Evolutionary conservation across 2,888 invertebrate genomes (phyloP), one percentile per base, ranked within the genome.

Genomic region (Heliconius charithonia): DNA sequence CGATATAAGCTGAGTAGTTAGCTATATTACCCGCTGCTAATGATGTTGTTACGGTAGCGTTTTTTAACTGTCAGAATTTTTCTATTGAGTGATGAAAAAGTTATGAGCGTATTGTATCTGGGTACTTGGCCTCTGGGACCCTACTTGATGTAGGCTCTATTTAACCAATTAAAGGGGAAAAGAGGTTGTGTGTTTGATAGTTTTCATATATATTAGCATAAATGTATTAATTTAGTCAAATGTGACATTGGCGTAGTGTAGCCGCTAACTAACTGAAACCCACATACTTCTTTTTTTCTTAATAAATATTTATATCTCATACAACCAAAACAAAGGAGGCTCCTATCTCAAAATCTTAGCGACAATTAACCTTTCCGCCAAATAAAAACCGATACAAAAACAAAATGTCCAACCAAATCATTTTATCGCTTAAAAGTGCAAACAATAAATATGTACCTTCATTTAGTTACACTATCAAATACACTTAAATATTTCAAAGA

Each of bases 41-140:
- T 93, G 92, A 93, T 88, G 90, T 89, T 90, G 91, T 91, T 88
- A 87, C 93, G 84, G 93, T 93, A 93, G 93, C 93, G 85, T 90
- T 89, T 91, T 90, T 91, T 89, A 89, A 83, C 90, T 89, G 92
- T 91, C 92, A 89, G 86, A 75, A 72, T 27, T 74, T 65, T 70
- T 51, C 78, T 63, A 79, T 79, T 79, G 81, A 75, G 75, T 78
- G 78, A 74, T 75, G 67, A 76, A 77, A 78, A 78, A 78, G 62
- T 41, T 67, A 74, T 63, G n/a, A 45, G 63, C 41, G 10, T 10
- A 74, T 74, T 74, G 74, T 74, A 29, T 27, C 41, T 22, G 9
- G 71, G 22, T 41, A 41, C 74, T 62, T 63, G 63, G 25, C 59
- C 59, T 59, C n/a, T 59, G 56, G 56, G 25, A 45, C n/a, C 41